phyloP scores from a whole-genome alignment of 2,888 invertebrate genomes.

The Hirtodrosophila trivittata region DNA sequence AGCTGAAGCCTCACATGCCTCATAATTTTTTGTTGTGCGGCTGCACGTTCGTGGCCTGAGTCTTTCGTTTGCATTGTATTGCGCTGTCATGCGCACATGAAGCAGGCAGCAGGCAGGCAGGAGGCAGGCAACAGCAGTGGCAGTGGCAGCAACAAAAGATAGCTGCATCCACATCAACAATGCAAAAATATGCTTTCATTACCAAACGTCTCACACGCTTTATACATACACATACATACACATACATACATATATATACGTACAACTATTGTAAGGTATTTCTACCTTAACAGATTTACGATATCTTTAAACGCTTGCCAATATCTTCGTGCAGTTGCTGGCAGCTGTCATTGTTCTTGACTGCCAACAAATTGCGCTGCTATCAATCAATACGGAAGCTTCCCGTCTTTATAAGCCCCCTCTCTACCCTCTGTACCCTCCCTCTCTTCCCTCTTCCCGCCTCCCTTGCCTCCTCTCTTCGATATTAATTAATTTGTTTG shows the following conservation, averaged over 20 bases:
- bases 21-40: slow-evolving; percentile 33
- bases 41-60: slow-evolving; percentile 74
- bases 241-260: slow-evolving; percentile 22
- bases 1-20: slow-evolving; percentile 19
- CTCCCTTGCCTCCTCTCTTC: too few relatives aligned
- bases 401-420: slow-evolving; percentile 2
- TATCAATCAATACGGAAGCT: slow-evolving; percentile 62
- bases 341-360: slow-evolving; percentile 28
- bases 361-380: slow-evolving; percentile 45
- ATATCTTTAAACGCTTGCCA: slow-evolving; percentile 21
- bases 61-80: slow-evolving; percentile 74
- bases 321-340: not conserved
- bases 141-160: slow-evolving; percentile 6
- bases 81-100: slow-evolving; percentile 74
- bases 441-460: too few relatives aligned
- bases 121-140: not conserved
- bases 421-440: not conserved
- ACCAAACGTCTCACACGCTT: slow-evolving; percentile 62
- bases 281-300: slow-evolving; percentile 14
- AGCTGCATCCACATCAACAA: slow-evolving; percentile 53
- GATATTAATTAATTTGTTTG: too few relatives aligned
- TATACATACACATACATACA: slow-evolving; percentile 54
- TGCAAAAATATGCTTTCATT: slow-evolving; percentile 77
- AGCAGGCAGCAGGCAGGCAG: slow-evolving; percentile 26
- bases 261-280: slow-evolving; percentile 6